Percentiles rank a stretch among this genome's conserved stretches.
Conservation (phyloP, 1,140 invertebrate species). For the Spodoptera litura region DNA sequence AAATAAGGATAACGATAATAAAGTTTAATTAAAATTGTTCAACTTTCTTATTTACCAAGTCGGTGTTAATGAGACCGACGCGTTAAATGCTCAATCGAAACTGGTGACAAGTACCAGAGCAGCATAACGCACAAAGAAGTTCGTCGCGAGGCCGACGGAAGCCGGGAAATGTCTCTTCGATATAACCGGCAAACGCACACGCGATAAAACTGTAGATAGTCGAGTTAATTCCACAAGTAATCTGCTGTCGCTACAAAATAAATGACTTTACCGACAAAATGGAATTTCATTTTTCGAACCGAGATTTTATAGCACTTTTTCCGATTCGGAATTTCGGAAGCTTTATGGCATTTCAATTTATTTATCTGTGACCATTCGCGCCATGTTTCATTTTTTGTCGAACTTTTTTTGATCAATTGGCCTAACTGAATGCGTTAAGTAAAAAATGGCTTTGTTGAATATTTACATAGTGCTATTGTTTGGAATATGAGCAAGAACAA, state of each 20-base stretch:
- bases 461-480: constrained; percentile 6
- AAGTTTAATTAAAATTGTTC: constrained; percentile 34
- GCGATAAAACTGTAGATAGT: constrained; percentile 37
- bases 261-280: constrained; percentile 21
- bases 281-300: constrained; percentile 39
- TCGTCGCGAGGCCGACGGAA: constrained; percentile 51
- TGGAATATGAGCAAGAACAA: constrained; percentile 21
- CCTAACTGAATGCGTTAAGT: neutral
- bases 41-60: constrained; percentile 43
- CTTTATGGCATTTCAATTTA: constrained; percentile 5
- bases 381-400: neutral
- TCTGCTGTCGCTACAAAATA: constrained; percentile 31
- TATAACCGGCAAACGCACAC: constrained; percentile 35
- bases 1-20: constrained; percentile 23
- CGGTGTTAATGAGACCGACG: constrained; percentile 49
- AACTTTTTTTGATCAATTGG: neutral
- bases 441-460: neutral
- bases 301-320: neutral
- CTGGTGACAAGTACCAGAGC: constrained; percentile 82
- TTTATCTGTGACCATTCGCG: neutral
- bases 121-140: constrained; percentile 66
- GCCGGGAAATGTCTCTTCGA: constrained; percentile 50
- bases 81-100: constrained; percentile 80
- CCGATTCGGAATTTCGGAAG: too few relatives aligned
- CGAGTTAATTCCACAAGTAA: constrained; percentile 35